Conservation (phyloP, 2,113 vertebrate species). For the Mormyrus iriodes region DNA sequence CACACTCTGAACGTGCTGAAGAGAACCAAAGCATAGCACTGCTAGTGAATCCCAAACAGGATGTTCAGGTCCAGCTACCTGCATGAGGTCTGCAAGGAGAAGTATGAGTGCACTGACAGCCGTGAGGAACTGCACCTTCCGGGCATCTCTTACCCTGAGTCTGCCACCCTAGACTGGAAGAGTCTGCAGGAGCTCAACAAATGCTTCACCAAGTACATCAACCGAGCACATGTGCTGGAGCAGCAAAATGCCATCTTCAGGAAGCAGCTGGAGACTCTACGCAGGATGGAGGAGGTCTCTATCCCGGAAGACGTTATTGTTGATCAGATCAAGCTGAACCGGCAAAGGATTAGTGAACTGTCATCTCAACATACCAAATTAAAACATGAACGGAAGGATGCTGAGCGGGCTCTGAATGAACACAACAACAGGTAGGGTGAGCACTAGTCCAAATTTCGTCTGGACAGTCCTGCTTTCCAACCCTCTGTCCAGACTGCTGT, state of each 20-base stretch:
- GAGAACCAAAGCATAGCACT: background rate
- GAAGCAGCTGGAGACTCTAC: constrained; percentile 11
- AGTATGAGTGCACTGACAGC: background rate
- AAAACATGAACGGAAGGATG: background rate
- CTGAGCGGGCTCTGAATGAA: background rate
- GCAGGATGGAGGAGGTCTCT: background rate
- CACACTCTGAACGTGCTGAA: background rate
- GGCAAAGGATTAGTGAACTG: background rate
- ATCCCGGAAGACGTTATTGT: background rate
- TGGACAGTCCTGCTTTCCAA: background rate
- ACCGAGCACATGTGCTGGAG: background rate
- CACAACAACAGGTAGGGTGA: background rate
- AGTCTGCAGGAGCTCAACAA: background rate
- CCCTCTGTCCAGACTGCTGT: background rate
- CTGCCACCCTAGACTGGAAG: background rate
- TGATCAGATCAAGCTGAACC: background rate
- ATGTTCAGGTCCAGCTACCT: background rate
- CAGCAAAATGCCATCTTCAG: background rate
- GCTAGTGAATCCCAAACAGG: background rate
- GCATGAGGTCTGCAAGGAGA: background rate
- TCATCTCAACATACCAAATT: background rate
- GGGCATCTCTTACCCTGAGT: background rate
- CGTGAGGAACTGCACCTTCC: background rate
- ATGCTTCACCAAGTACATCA: background rate
- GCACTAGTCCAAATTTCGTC: background rate